Percentiles rank a stretch among this genome's conserved stretches.
These are phyloP conservation scores for Drosophila neocordata DNA, from an alignment of 1,140 invertebrate genomes.

Conservation along the genomic window DNA sequence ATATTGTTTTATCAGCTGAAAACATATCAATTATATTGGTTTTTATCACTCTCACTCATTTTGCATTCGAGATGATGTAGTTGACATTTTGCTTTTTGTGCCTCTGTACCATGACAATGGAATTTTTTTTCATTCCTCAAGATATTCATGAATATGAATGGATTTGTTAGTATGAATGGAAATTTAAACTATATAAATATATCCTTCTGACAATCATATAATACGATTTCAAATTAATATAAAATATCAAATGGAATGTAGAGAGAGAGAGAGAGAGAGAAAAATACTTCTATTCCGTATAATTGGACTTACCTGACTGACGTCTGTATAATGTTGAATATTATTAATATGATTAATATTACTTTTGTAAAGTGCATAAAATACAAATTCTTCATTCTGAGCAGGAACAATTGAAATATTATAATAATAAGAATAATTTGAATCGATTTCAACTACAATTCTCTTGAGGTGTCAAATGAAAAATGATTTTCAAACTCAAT, in stretches of 20 bases:
- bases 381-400: constrained; percentile 25
- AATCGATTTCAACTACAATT: constrained; percentile 8
- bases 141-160: too few species aligned
- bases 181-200: too few species aligned
- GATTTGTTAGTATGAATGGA: too few species aligned
- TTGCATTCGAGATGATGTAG: constrained; percentile 7
- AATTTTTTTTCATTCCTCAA: not conserved
- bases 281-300: too few species aligned
- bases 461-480: constrained; percentile 20
- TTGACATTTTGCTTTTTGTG: not conserved
- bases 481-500: constrained; percentile 35
- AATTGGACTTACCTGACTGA: constrained; percentile 52
- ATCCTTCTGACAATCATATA: too few species aligned
- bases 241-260: too few species aligned
- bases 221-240: too few species aligned
- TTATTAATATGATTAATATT: constrained; percentile 46
- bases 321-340: constrained; percentile 29
- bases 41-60: constrained; percentile 2
- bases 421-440: too few species aligned
- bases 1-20: constrained; percentile 5
- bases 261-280: too few species aligned
- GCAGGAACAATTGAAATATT: not conserved
- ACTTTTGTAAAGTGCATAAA: constrained; percentile 21
- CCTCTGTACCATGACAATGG: not conserved
- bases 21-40: constrained; percentile 12